Evolutionary conservation across 1,140 invertebrate species (phyloP).

Genomic region (Euschistus heros): DNA sequence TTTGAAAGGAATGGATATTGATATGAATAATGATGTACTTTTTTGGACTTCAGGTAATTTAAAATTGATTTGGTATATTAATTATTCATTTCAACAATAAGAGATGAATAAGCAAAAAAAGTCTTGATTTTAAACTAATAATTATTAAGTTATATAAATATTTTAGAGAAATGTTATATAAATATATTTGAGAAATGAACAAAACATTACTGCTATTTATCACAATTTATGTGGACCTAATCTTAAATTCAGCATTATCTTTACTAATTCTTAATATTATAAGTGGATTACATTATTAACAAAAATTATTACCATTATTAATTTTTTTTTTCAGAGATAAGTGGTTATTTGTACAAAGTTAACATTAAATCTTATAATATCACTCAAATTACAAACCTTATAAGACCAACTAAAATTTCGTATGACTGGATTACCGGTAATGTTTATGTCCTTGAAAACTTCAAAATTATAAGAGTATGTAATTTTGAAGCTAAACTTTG

Average conservation of each 20-base stretch:
- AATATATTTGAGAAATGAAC: too few relatives aligned
- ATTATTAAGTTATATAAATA: too few relatives aligned
- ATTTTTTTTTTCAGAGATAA: conserved; percentile 22
- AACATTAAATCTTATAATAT: conserved; percentile 14
- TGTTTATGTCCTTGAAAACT: conserved; percentile 29
- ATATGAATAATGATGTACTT: conserved; percentile 28
- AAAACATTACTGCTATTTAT: too few relatives aligned
- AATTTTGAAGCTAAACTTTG: conserved; percentile 25
- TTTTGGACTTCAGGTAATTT: conserved; percentile 41
- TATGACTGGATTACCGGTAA: conserved; percentile 32
- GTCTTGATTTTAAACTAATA: too few relatives aligned
- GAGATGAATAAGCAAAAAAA: too few relatives aligned
- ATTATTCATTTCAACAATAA: too few relatives aligned
- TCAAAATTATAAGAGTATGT: conserved; percentile 24
- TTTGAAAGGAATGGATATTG: conserved; percentile 31
- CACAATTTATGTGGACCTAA: too few relatives aligned
- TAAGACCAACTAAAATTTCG: conserved; percentile 28
- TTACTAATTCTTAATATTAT: too few relatives aligned
- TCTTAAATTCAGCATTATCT: too few relatives aligned
- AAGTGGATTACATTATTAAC: neutral
- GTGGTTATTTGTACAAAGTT: conserved; percentile 25
- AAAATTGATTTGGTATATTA: conserved; percentile 2
- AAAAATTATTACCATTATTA: neutral
- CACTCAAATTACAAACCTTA: conserved; percentile 21
- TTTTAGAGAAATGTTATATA: too few relatives aligned